These are phyloP conservation scores for Tipula lateralis DNA, from an alignment of 2,888 invertebrate species.

Conservation along the genomic window DNA sequence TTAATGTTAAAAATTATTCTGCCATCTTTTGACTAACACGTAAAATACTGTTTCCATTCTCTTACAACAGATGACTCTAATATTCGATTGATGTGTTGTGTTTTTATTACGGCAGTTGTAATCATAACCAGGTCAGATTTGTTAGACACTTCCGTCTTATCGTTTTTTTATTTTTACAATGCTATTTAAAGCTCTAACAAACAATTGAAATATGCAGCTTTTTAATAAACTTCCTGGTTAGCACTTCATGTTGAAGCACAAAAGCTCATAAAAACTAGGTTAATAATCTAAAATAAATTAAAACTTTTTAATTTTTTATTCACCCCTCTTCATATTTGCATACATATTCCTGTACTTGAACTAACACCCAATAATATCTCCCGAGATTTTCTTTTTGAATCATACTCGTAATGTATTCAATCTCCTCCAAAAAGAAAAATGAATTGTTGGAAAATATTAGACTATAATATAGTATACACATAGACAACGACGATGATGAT, in stretches of 20 bases:
- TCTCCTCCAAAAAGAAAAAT: not conserved
- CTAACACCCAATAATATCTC: not conserved
- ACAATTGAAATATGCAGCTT: not conserved
- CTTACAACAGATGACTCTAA: too few species aligned
- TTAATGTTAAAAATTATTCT: too few species aligned
- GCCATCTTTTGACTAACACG: too few species aligned
- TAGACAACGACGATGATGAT: not conserved
- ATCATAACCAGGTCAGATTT: too few species aligned
- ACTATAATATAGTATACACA: not conserved
- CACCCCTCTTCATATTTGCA: not conserved
- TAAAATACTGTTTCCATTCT: too few species aligned
- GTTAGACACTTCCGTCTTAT: too few species aligned
- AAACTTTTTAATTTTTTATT: not conserved
- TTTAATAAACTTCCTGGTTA: not conserved
- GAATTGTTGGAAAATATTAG: not conserved
- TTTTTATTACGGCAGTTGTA: too few species aligned
- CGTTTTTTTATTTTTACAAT: too few species aligned
- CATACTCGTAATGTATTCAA: not conserved
- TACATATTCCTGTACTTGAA: not conserved
- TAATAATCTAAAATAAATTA: slow-evolving; percentile 13
- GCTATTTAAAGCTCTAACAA: too few species aligned
- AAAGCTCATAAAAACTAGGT: not conserved
- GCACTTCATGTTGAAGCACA: not conserved
- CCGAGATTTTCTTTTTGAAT: not conserved
- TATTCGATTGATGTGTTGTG: too few species aligned